Evolutionary conservation across 2,113 vertebrate genomes (phyloP).

Genomic region (Rhagologus leucostigma): DNA sequence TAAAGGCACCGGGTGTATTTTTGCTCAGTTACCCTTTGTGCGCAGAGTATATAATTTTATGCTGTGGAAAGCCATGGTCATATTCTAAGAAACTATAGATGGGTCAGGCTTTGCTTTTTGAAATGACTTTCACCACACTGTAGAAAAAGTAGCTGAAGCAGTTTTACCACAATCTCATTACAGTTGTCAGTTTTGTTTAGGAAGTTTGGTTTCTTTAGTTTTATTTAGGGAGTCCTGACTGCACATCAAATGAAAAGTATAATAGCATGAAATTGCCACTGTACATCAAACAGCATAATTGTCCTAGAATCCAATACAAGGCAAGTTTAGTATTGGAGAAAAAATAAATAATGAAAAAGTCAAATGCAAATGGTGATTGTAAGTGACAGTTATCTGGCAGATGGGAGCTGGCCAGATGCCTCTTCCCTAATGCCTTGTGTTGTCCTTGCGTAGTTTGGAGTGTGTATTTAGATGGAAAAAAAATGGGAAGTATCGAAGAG

Average conservation of each 20-base stretch:
- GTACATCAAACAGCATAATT: background rate
- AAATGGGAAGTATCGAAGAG: background rate
- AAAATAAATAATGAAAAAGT: background rate
- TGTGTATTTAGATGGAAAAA: background rate
- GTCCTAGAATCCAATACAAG: background rate
- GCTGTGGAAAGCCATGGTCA: background rate
- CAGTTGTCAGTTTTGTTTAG: background rate
- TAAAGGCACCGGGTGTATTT: background rate
- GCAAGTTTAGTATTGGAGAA: background rate
- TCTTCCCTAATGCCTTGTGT: background rate
- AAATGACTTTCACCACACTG: background rate
- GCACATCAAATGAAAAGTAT: background rate
- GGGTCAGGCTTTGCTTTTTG: background rate
- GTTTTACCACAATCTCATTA: background rate
- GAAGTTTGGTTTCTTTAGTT: background rate
- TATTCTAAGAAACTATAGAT: background rate
- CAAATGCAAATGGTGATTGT: background rate
- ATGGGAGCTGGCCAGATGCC: background rate
- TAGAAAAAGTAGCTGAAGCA: background rate
- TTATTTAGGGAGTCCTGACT: background rate
- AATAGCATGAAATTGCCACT: background rate
- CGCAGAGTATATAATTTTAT: background rate
- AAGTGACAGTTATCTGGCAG: slow-evolving; percentile 1
- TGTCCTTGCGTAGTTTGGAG: background rate
- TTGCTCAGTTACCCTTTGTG: background rate